Evolutionary conservation across 2,888 invertebrate genomes (phyloP), one percentile per base, ranked within the genome.

Genomic region (Drosophila neutralis): DNA sequence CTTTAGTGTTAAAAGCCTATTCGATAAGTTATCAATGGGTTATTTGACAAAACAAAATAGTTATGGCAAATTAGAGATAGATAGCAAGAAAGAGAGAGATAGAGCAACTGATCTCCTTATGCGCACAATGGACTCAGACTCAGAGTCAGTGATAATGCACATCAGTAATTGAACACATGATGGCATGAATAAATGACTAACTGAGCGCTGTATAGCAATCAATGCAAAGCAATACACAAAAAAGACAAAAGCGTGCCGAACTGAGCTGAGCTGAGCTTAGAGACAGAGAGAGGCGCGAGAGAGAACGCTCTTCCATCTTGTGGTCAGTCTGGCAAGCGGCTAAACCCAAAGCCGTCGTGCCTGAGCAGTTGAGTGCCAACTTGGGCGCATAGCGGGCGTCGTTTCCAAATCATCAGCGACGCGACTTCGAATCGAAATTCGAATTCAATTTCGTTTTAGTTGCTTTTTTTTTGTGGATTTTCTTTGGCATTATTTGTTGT

Each of bases 341-440:
- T 21, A 58, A 53, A 31, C 40, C 59, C 21, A 31, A 59, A 67
- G 48, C 42, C 73, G 71, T 67, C 57, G 45, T 69, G 61, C 42
- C 38, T 35, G 73, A 56, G 48, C 71, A 79, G 83, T 89, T 79
- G 87, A 83, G 69, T 70, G 76, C 67, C 80, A 87, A 76, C 82
- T 90, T 86, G 87, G 85, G 78, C 80, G 84, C 90, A 78, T 70
- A 78, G 73, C 87, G 83, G 90, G 78, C 73, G 78, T 80, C 60
- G 66, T 76, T 80, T 69, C 48, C 49, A 76, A 69, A 67, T 72
- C 54, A 68, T 45, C 49, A 48, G 52, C 36, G 38, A 49, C 65
- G 69, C 67, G 64, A 66, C 24, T 61, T 56, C 57, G 53, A 62
- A 59, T 52, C 64, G 59, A 78, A 73, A 40, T 66, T 77, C 53